A percentile compares a stretch with the other conserved stretches of the same genome.
phyloP scores from a whole-genome alignment of 2,888 invertebrate species.

The Heteromyza rotundicornis region DNA sequence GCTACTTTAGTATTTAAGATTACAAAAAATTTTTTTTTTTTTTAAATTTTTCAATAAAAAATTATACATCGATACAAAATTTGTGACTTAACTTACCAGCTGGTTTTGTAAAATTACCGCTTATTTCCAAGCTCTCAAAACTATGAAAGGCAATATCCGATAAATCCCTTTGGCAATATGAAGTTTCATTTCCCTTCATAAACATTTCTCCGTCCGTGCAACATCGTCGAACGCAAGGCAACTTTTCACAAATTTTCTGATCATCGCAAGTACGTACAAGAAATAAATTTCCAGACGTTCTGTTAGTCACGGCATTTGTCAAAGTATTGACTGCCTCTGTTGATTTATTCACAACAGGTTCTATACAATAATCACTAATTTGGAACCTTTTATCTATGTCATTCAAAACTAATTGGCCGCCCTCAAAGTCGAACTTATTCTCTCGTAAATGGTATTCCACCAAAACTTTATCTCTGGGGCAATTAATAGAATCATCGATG shows the following conservation, averaged over 20 bases:
- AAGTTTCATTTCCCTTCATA: slow-evolving; percentile 44
- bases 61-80: too few relatives aligned
- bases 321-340: slow-evolving; percentile 12
- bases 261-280: slow-evolving; percentile 47
- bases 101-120: slow-evolving; percentile 49
- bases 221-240: slow-evolving; percentile 57
- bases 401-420: slow-evolving; percentile 37
- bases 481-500: slow-evolving; percentile 43
- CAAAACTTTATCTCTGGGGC: slow-evolving; percentile 44
- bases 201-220: slow-evolving; percentile 55
- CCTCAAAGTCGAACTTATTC: slow-evolving; percentile 38
- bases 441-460: slow-evolving; percentile 51
- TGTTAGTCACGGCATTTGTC: too few relatives aligned
- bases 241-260: slow-evolving; percentile 38
- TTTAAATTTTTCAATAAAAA: too few relatives aligned
- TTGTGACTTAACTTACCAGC: slow-evolving; percentile 53
- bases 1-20: too few relatives aligned
- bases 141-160: slow-evolving; percentile 46
- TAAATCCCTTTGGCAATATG: slow-evolving; percentile 45
- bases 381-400: slow-evolving; percentile 27
- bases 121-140: slow-evolving; percentile 47
- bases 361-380: slow-evolving; percentile 51
- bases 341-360: slow-evolving; percentile 39
- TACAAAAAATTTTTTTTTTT: too few relatives aligned
- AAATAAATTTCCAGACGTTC: too few relatives aligned